Percentiles rank a stretch among this genome's conserved stretches.
phyloP scores from a whole-genome alignment of 1,140 invertebrate species.

The Drosophila sechellia region DNA sequence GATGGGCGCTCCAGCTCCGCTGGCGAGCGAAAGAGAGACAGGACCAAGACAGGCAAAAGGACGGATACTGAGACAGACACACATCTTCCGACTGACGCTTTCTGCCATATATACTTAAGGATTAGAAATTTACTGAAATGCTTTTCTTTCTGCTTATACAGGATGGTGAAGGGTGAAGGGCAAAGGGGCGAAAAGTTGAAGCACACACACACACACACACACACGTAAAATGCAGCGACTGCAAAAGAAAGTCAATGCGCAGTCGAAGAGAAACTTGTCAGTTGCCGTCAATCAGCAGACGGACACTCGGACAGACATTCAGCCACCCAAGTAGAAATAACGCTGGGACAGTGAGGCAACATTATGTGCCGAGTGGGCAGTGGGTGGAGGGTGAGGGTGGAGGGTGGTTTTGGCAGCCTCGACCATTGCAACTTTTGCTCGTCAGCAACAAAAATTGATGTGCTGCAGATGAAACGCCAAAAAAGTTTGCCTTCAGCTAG shows the following conservation, averaged over 20 bases:
- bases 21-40: constrained; percentile 4
- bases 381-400: constrained; percentile 3
- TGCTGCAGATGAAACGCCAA: constrained; percentile 83
- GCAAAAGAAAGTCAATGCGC: constrained; percentile 79
- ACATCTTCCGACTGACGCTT: constrained; percentile 67
- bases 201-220: constrained; percentile 72
- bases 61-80: constrained; percentile 41
- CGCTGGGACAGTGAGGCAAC: constrained; percentile 63
- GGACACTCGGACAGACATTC: constrained; percentile 42
- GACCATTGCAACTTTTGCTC: constrained; percentile 81
- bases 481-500: constrained; percentile 76
- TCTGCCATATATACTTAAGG: constrained; percentile 82
- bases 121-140: constrained; percentile 83
- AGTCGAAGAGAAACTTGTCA: constrained; percentile 82
- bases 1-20: too few relatives aligned
- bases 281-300: constrained; percentile 77
- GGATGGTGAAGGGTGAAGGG: background rate
- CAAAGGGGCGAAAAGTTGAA: constrained; percentile 58
- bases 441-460: constrained; percentile 84
- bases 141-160: constrained; percentile 60
- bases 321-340: constrained; percentile 75
- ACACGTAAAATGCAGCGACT: constrained; percentile 83
- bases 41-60: constrained; percentile 22
- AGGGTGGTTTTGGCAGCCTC: constrained; percentile 36
- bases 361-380: constrained; percentile 26